phyloP scores from a whole-genome alignment of 2,797 vertebrate species.

The Helostoma temminkii region DNA sequence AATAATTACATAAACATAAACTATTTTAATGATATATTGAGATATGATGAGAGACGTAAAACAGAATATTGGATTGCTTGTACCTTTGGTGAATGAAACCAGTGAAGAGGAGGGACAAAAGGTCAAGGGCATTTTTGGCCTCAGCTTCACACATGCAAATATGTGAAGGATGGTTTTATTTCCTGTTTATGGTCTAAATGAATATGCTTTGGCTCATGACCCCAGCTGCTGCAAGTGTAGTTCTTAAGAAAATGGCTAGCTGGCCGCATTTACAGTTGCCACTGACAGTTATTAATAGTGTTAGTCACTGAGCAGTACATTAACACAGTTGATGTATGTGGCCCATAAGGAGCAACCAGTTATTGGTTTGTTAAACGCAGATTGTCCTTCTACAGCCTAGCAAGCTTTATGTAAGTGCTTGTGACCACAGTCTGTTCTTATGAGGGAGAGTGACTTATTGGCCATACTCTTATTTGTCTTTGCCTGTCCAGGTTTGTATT shows the following conservation, averaged over 20 bases:
- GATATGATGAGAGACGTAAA: conserved; percentile 59
- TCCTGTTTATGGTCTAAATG: conserved; percentile 60
- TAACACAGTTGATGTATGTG: conserved; percentile 32
- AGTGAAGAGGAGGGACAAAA: neutral
- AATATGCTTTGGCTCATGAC: conserved; percentile 39
- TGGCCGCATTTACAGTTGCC: conserved; percentile 27
- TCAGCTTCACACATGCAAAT: conserved; percentile 36
- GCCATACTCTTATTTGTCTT: conserved; percentile 76
- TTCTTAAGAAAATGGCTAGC: conserved; percentile 42
- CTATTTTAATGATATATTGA: conserved; percentile 54
- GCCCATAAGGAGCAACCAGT: conserved; percentile 15
- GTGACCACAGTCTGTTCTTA: conserved; percentile 45
- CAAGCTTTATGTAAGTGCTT: conserved; percentile 54
- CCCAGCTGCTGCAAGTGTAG: conserved; percentile 24
- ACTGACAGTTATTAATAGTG: too few relatives aligned
- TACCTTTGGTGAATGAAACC: conserved; percentile 10
- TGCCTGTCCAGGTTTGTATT: conserved; percentile 79
- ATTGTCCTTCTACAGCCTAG: conserved; percentile 36
- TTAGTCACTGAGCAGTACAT: conserved; percentile 31
- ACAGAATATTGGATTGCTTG: conserved; percentile 43
- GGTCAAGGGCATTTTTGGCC: conserved; percentile 47
- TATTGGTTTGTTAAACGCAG: conserved; percentile 37
- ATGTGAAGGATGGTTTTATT: conserved; percentile 45
- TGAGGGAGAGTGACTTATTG: conserved; percentile 70
- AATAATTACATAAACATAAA: conserved; percentile 63